phyloP scores from a whole-genome alignment of 2,113 vertebrate genomes.

The Chamaetylas fuelleborni region DNA sequence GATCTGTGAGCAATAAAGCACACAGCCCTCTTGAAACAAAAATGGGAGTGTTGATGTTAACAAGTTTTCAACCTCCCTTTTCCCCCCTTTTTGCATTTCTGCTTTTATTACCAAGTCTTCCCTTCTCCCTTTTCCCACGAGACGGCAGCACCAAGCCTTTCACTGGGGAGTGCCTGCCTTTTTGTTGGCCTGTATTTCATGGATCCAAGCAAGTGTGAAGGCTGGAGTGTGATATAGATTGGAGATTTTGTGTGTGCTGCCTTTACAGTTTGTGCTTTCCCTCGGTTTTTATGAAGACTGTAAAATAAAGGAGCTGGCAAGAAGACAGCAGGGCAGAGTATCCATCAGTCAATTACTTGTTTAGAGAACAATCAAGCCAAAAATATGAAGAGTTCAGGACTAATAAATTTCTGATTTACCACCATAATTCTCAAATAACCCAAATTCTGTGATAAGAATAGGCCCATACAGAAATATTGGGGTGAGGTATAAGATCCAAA shows the following conservation, averaged over 20 bases:
- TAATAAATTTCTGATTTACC: background rate
- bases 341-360: background rate
- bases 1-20: slow-evolving; percentile 47
- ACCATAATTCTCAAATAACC: background rate
- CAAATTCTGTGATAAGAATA: background rate
- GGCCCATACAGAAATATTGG: background rate
- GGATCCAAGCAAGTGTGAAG: background rate
- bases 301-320: background rate
- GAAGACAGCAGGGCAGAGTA: background rate
- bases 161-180: background rate
- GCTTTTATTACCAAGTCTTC: slow-evolving; percentile 23
- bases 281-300: background rate
- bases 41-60: slow-evolving; percentile 8
- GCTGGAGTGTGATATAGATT: background rate
- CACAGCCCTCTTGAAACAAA: slow-evolving; percentile 11
- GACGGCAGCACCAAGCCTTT: slow-evolving; percentile 47
- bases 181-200: slow-evolving; percentile 19
- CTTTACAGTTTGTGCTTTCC: slow-evolving; percentile 2
- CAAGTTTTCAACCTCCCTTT: background rate
- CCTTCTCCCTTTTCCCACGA: slow-evolving; percentile 40
- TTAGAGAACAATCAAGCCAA: background rate
- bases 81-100: background rate
- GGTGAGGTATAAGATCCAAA: background rate
- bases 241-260: background rate
- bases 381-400: background rate